phyloP scores from a whole-genome alignment of 2,113 vertebrate species.

The Ia io region DNA sequence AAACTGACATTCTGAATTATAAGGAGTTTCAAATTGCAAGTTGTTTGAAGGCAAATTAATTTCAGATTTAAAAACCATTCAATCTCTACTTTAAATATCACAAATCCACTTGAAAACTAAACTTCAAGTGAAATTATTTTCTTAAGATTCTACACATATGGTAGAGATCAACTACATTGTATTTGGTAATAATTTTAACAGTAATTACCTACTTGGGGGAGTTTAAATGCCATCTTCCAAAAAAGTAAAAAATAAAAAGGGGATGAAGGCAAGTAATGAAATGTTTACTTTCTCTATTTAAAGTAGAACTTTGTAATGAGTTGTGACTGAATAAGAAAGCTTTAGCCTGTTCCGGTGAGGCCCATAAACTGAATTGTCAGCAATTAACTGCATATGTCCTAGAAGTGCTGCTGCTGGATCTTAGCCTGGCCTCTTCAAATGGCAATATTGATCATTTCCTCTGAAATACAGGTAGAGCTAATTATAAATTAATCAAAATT shows the following conservation, averaged over 20 bases:
- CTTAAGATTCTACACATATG: neutral
- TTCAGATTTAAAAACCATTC: conserved; percentile 31
- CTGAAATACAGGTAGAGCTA: conserved; percentile 72
- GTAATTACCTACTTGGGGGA: neutral
- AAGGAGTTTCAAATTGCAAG: neutral
- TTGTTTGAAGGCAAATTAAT: conserved; percentile 1
- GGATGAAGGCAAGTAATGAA: neutral
- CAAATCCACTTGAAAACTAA: neutral
- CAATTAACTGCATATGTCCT: conserved; percentile 83
- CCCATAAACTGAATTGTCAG: conserved; percentile 88
- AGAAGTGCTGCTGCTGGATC: conserved; percentile 78
- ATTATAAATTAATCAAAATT: conserved; percentile 69
- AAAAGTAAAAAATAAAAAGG: neutral
- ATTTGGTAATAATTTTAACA: conserved; percentile 29
- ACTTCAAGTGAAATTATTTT: conserved; percentile 26
- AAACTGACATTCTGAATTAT: neutral
- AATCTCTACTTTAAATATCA: conserved; percentile 28
- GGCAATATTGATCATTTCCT: conserved; percentile 71
- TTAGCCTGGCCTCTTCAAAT: conserved; percentile 74
- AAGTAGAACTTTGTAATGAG: conserved; percentile 51
- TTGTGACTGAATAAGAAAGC: conserved; percentile 69
- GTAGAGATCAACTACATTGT: neutral
- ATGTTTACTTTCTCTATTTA: conserved; percentile 22
- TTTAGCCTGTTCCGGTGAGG: conserved; percentile 84
- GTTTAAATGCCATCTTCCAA: conserved; percentile 6